phyloP scores from a whole-genome alignment of 2,888 invertebrate genomes.

The Synanthedon formicaeformis region DNA sequence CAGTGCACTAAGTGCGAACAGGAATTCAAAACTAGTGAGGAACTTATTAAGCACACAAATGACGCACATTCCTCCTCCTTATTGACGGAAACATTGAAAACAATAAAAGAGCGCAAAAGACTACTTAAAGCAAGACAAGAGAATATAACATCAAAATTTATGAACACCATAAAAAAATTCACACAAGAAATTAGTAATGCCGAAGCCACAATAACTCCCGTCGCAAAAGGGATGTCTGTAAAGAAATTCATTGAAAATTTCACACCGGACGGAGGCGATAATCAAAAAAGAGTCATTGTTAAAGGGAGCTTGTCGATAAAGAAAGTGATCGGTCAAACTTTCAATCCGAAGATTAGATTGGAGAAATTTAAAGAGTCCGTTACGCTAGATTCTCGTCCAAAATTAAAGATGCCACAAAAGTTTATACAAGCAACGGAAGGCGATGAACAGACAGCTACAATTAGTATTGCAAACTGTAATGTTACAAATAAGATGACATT shows the following conservation, averaged over 20 bases:
- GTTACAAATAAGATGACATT: not conserved
- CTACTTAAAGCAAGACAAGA: not conserved
- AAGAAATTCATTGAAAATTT: slow-evolving; percentile 53
- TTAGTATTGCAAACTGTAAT: slow-evolving; percentile 20
- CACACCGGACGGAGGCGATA: slow-evolving; percentile 28
- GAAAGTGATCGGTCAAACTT: slow-evolving; percentile 7
- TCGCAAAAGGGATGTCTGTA: slow-evolving; percentile 27
- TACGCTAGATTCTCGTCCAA: not conserved
- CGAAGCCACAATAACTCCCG: slow-evolving; percentile 22
- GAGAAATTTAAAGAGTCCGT: slow-evolving; percentile 22
- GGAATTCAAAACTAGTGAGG: slow-evolving; percentile 26
- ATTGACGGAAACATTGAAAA: slow-evolving; percentile 45
- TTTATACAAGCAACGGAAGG: slow-evolving; percentile 17
- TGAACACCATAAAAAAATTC: slow-evolving; percentile 33
- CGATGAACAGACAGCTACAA: slow-evolving; percentile 18
- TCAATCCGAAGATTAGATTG: slow-evolving; percentile 28
- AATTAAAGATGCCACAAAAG: slow-evolving; percentile 33
- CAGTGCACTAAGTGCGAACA: slow-evolving; percentile 44
- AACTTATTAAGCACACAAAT: slow-evolving; percentile 29
- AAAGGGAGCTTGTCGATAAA: slow-evolving; percentile 19
- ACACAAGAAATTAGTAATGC: slow-evolving; percentile 2
- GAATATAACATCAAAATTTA: slow-evolving; percentile 18
- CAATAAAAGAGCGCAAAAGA: slow-evolving; percentile 37
- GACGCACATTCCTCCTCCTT: slow-evolving; percentile 34
- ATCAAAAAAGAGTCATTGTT: slow-evolving; percentile 10